Evolutionary conservation across 2,113 vertebrate species (phyloP).

Genomic region (Ameiurus melas): DNA sequence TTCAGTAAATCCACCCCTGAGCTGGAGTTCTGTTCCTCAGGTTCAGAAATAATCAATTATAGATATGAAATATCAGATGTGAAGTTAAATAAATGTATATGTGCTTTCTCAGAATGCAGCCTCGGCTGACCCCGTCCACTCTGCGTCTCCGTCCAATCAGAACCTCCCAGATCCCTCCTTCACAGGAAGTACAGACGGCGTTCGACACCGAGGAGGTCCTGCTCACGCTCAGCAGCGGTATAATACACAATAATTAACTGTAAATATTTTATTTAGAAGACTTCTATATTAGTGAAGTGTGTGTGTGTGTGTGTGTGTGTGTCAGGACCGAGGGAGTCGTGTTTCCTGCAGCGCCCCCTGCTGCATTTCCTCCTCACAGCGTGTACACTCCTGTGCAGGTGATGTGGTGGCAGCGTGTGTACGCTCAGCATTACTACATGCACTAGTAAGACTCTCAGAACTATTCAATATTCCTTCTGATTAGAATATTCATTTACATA

Average conservation of each 20-base stretch:
- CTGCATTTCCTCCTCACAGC: slow-evolving; percentile 79
- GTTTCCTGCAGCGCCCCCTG: slow-evolving; percentile 71
- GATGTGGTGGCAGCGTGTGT: slow-evolving; percentile 98
- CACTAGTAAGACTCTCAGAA: slow-evolving; percentile 86
- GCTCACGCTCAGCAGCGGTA: slow-evolving; percentile 64
- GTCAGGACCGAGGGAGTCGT: slow-evolving; percentile 74
- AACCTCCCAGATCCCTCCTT: slow-evolving; percentile 53
- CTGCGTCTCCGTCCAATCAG: slow-evolving; percentile 55
- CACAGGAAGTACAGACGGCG: slow-evolving; percentile 57
- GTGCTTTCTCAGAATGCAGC: slow-evolving; percentile 60
- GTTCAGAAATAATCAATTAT: background rate
- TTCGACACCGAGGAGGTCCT: slow-evolving; percentile 64
- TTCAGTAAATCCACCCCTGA: background rate
- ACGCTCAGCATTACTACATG: slow-evolving; percentile 94
- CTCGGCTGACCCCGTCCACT: slow-evolving; percentile 45
- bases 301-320: background rate
- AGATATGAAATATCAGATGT: background rate
- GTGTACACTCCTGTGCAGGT: slow-evolving; percentile 86
- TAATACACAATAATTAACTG: background rate
- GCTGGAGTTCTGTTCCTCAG: background rate
- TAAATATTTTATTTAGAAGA: background rate
- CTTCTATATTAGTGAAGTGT: background rate
- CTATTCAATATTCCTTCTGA: background rate
- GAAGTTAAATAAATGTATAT: background rate
- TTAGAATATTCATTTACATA: background rate